These are phyloP conservation scores for Galerucella nymphaeae DNA, from an alignment of 2,888 invertebrate genomes.

Conservation along the genomic window DNA sequence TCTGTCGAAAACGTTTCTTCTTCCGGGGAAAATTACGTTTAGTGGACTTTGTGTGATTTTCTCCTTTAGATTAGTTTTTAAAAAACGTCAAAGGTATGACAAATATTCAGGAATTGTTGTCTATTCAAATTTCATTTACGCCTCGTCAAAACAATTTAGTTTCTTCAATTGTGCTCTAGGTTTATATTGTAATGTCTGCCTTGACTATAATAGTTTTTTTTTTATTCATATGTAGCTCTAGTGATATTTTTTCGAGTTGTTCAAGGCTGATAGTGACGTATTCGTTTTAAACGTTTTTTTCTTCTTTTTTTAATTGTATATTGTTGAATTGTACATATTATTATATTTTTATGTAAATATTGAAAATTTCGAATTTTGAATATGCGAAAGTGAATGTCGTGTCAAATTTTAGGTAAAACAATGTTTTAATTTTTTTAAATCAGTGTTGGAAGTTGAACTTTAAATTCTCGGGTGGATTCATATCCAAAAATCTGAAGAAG, in stretches of 20 bases:
- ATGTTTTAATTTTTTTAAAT: neutral
- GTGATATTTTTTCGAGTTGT: constrained; percentile 36
- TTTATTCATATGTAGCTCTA: constrained; percentile 18
- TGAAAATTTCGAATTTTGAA: constrained; percentile 28
- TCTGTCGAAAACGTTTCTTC: constrained; percentile 41
- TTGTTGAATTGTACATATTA: constrained; percentile 37
- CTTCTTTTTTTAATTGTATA: constrained; percentile 16
- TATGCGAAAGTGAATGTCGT: constrained; percentile 18
- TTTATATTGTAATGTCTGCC: neutral
- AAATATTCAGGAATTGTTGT: no score
- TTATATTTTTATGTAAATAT: constrained; percentile 34
- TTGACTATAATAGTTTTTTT: constrained; percentile 15
- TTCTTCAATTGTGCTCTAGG: no score
- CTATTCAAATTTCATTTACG: no score
- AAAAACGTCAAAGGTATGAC: neutral
- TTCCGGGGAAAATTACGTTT: constrained; percentile 52
- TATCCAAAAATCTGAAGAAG: no score
- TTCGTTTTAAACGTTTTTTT: constrained; percentile 29
- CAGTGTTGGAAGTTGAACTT: neutral
- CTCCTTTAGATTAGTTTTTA: constrained; percentile 15
- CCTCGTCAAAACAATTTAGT: no score
- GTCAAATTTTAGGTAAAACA: constrained; percentile 23
- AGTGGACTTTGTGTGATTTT: constrained; percentile 35
- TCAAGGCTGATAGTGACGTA: constrained; percentile 35
- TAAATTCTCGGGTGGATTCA: no score